Conservation (phyloP, 2,888 invertebrate genomes). For the Drosophila maculinotata region DNA sequence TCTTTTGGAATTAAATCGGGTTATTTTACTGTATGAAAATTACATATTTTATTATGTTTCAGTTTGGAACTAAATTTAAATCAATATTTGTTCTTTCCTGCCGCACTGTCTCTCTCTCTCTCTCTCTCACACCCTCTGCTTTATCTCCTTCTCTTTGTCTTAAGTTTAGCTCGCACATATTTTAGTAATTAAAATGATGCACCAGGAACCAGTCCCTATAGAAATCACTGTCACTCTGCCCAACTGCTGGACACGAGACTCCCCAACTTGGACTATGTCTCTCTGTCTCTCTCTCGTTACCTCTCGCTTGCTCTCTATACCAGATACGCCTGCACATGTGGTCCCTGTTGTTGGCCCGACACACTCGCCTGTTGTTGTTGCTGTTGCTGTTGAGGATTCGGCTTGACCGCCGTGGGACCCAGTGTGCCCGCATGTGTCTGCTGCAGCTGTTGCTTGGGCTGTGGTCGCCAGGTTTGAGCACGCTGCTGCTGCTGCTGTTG, state of each 20-base stretch:
- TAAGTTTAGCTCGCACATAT: slow-evolving; percentile 75
- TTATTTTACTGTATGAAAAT: too few species aligned
- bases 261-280: neutral
- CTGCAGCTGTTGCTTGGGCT: slow-evolving; percentile 82
- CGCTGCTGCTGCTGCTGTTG: slow-evolving; percentile 74
- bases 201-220: slow-evolving; percentile 82
- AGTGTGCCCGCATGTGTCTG: slow-evolving; percentile 61
- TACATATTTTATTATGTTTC: too few species aligned
- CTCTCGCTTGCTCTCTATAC: slow-evolving; percentile 68
- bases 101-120: neutral
- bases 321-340: slow-evolving; percentile 85
- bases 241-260: slow-evolving; percentile 15
- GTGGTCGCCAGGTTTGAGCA: slow-evolving; percentile 86
- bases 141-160: slow-evolving; percentile 24
- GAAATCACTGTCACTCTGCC: slow-evolving; percentile 69
- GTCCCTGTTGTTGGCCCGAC: slow-evolving; percentile 83
- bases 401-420: slow-evolving; percentile 44
- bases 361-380: slow-evolving; percentile 55
- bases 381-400: slow-evolving; percentile 40
- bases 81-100: neutral
- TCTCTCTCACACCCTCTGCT: slow-evolving; percentile 10
- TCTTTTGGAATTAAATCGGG: too few species aligned
- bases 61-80: neutral
- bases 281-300: neutral
- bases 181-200: slow-evolving; percentile 81